phyloP scores from a whole-genome alignment of 2,888 invertebrate species.

The Lissonota sp. region DNA sequence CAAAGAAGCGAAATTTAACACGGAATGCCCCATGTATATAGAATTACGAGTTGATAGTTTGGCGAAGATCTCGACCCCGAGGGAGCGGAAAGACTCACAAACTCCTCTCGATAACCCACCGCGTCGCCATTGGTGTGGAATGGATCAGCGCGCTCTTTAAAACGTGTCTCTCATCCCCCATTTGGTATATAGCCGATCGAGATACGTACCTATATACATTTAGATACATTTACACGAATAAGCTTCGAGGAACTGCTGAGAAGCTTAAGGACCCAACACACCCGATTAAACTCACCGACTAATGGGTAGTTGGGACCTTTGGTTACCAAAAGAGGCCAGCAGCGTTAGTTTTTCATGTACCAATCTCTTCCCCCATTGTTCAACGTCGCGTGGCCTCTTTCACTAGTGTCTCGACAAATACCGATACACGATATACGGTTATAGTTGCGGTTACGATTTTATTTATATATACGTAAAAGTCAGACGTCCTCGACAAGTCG shows the following conservation, averaged over 20 bases:
- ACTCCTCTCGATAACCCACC: constrained; percentile 54
- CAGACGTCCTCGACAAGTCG: constrained; percentile 58
- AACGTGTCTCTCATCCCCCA: constrained; percentile 45
- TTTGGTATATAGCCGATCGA: constrained; percentile 23
- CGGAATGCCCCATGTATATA: background rate
- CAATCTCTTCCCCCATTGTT: constrained; percentile 52
- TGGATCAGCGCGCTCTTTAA: constrained; percentile 58
- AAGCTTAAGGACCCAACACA: too few species aligned
- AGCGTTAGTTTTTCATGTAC: constrained; percentile 34
- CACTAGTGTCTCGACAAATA: constrained; percentile 53
- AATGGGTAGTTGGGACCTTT: too few species aligned
- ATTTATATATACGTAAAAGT: constrained; percentile 47
- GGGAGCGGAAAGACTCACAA: constrained; percentile 60
- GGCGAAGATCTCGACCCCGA: constrained; percentile 58
- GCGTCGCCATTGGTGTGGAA: constrained; percentile 36
- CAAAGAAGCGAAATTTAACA: too few species aligned
- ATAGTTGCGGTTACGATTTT: constrained; percentile 30
- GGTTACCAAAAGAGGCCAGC: background rate
- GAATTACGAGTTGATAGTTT: constrained; percentile 51
- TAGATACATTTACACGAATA: background rate
- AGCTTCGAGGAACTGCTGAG: background rate
- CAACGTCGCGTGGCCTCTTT: constrained; percentile 39
- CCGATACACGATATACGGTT: constrained; percentile 39
- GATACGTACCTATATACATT: constrained; percentile 7
- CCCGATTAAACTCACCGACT: too few species aligned